Evolutionary conservation across 2,888 invertebrate genomes (phyloP).

Genomic region (Leucozona laternaria): DNA sequence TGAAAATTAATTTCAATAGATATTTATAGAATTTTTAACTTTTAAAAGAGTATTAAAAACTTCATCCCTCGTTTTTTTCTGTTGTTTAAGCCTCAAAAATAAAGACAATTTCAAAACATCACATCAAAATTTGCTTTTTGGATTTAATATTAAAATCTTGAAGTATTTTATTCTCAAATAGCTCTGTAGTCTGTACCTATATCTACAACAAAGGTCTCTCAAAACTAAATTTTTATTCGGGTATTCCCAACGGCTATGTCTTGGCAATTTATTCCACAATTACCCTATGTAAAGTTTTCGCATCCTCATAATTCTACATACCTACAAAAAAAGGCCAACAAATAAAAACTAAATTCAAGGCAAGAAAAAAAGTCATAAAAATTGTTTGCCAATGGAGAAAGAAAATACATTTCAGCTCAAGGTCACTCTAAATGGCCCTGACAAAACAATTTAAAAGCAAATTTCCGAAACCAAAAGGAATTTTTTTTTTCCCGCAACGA

Average conservation of each 20-base stretch:
- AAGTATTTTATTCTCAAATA: neutral
- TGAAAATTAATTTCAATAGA: no score
- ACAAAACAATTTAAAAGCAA: conserved; percentile 72
- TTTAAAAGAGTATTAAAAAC: no score
- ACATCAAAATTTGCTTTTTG: neutral
- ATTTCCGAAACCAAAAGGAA: conserved; percentile 49
- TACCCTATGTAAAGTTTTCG: conserved; percentile 55
- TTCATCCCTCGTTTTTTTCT: no score
- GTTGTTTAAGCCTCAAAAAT: neutral
- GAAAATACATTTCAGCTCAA: conserved; percentile 33
- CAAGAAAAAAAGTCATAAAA: conserved; percentile 38
- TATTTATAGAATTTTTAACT: no score
- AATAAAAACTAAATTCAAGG: neutral
- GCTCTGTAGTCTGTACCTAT: neutral
- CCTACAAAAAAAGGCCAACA: neutral
- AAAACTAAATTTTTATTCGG: conserved; percentile 41
- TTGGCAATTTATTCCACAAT: conserved; percentile 66
- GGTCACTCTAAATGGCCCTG: conserved; percentile 52
- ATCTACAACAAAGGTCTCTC: neutral
- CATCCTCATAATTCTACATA: neutral
- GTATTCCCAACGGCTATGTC: conserved; percentile 40
- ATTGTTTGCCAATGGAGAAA: conserved; percentile 22
- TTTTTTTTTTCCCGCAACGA: conserved; percentile 28
- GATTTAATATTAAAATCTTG: neutral
- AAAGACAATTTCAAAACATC: neutral